Evolutionary conservation across 2,888 invertebrate genomes (phyloP), one percentile per base, ranked within the genome.

Genomic region (Sepiola atlantica): DNA sequence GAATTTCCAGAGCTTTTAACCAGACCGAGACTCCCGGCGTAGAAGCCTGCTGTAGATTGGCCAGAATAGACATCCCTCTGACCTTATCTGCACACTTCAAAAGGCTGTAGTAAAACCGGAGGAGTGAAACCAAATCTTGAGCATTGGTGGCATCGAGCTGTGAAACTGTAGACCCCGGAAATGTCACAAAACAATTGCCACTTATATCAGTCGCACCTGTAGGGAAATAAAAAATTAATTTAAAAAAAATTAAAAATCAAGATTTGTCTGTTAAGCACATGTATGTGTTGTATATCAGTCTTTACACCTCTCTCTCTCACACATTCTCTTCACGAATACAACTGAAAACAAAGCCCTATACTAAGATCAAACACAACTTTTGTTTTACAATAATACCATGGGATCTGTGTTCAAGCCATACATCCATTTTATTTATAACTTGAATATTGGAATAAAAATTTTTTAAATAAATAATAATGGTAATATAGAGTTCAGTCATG

Each of bases 41-140:
- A 91, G 95, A 96, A 28, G 95, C 96, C 2, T 95, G 94, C 28
- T 95, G 95, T 18, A 96, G 95, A 93, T 96, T 95, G 10, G 95
- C 95, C 35, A 96, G 91, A 35, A 96, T 95, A 3, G 96, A 94
- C 16, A 96, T 95, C n/a, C 94, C 93, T 35, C 94, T 94, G 32
- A 94, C 45, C 94, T 94, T 20, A 94, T 94, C 8, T 94, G 94
- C 55, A 95, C 95, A 0, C 95, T 92, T 45, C 95, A 94, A 24
- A 94, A 95, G 91, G 95, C 95, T 35, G 94, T 94, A 61, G 94
- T 94, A 54, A 95, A 57, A 28, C 95, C 94, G 3, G 55, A 92
- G 20, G 95, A 93, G n/a, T 93, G 93, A 45, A 57, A 93, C 45
- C 94, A 95, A 94, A 90, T 94, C 94, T 57, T 93, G 94, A 91